Conservation (phyloP, 2,797 vertebrate species). For the Parauchenoglanis punctatus region DNA sequence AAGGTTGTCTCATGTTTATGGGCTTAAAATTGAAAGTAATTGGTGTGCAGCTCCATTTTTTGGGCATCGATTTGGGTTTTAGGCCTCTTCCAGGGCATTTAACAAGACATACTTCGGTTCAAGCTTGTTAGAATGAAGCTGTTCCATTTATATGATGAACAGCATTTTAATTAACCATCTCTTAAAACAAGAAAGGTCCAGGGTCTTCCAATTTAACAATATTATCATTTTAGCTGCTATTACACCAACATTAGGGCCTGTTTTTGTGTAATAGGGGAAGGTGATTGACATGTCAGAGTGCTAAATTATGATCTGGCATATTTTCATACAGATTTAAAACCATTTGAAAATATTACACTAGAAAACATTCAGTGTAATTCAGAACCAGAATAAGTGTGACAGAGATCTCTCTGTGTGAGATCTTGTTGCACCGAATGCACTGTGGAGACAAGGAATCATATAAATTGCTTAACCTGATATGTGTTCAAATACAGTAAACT, state of each 20-base stretch:
- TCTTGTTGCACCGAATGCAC: too few species aligned
- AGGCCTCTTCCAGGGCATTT: background rate
- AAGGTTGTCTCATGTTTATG: background rate
- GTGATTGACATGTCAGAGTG: background rate
- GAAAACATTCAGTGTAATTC: too few species aligned
- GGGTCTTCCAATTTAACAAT: background rate
- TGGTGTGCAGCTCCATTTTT: background rate
- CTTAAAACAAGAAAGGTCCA: background rate
- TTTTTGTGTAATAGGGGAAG: too few species aligned
- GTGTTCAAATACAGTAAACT: too few species aligned
- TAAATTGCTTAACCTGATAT: too few species aligned
- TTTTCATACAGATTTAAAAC: background rate
- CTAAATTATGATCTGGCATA: background rate
- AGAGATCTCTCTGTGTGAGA: too few species aligned
- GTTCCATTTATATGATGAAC: background rate
- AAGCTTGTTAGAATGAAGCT: background rate
- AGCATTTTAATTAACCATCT: background rate
- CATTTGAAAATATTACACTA: too few species aligned
- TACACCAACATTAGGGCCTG: background rate
- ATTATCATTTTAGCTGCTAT: background rate
- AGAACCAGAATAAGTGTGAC: too few species aligned
- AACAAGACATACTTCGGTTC: background rate
- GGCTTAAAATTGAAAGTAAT: background rate
- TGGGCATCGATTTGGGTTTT: background rate
- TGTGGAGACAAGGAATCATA: too few species aligned